Evolutionary conservation across 1,140 invertebrate genomes (phyloP).

Genomic region (Triops longicaudatus): DNA sequence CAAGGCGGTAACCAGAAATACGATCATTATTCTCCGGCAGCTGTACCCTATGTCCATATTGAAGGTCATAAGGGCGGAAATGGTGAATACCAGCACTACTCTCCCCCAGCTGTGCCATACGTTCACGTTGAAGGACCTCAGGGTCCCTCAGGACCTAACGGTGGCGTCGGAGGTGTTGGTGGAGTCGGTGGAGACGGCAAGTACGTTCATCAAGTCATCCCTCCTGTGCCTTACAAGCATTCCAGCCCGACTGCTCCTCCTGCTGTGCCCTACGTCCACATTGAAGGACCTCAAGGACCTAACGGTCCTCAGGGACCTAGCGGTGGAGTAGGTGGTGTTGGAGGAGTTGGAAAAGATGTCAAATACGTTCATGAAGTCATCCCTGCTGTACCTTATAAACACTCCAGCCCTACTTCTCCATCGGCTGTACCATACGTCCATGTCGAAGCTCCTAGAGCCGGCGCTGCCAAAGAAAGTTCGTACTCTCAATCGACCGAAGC

Average conservation of each 20-base stretch:
- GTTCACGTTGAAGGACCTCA: not conserved
- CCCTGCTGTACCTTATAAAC: not conserved
- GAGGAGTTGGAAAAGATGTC: slow-evolving; percentile 29
- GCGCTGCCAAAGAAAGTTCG: slow-evolving; percentile 27
- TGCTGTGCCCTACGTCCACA: slow-evolving; percentile 9
- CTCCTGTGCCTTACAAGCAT: not conserved
- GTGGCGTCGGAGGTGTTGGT: slow-evolving; percentile 25
- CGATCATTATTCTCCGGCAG: not conserved
- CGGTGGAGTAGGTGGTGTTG: slow-evolving; percentile 24
- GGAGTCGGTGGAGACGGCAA: slow-evolving; percentile 12
- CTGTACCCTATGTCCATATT: slow-evolving; percentile 16
- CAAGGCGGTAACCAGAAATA: not conserved
- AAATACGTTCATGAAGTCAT: not conserved
- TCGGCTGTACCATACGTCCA: slow-evolving; percentile 19
- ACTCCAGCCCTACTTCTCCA: not conserved
- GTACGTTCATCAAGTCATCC: not conserved
- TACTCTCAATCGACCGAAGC: slow-evolving; percentile 18
- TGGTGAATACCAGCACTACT: not conserved
- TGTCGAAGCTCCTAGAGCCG: slow-evolving; percentile 22
- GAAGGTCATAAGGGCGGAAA: slow-evolving; percentile 1
- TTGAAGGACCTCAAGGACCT: slow-evolving; percentile 18
- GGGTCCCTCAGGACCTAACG: slow-evolving; percentile 27
- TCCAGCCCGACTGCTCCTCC: slow-evolving; percentile 13
- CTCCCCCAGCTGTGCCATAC: not conserved
- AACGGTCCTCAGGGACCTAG: not conserved